These are phyloP conservation scores for Psilanteris sp. DNA, from an alignment of 1,140 invertebrate species.

Conservation along the genomic window DNA sequence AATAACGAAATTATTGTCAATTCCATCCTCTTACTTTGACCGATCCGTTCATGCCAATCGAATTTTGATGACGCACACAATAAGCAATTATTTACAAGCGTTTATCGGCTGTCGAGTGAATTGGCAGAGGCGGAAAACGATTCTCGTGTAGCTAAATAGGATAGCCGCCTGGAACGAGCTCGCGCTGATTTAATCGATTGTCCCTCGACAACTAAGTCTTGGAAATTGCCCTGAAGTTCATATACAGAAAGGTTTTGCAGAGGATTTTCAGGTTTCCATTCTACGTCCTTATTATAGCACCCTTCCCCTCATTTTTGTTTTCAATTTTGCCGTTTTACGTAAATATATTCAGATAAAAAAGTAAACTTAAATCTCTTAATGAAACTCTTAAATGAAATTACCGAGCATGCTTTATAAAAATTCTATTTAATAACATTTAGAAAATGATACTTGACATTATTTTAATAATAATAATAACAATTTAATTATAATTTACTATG, in stretches of 20 bases:
- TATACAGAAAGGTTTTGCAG: constrained; percentile 32
- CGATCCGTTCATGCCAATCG: constrained; percentile 8
- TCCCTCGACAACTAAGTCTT: constrained; percentile 59
- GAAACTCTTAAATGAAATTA: too few relatives aligned
- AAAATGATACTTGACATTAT: too few relatives aligned
- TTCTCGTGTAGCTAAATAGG: constrained; percentile 64
- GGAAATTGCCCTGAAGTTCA: constrained; percentile 58
- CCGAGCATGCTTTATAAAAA: too few relatives aligned
- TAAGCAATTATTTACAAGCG: constrained; percentile 64
- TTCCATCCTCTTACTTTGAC: constrained; percentile 27
- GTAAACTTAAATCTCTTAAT: too few relatives aligned
- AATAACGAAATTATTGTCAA: constrained; percentile 38
- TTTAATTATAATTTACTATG: too few relatives aligned
- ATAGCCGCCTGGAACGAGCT: constrained; percentile 59
- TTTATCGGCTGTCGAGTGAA: constrained; percentile 60
- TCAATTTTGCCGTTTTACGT: neutral
- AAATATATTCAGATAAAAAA: too few relatives aligned
- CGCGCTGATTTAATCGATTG: constrained; percentile 65
- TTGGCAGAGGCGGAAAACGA: constrained; percentile 63
- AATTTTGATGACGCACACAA: constrained; percentile 54
- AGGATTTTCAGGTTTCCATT: constrained; percentile 34
- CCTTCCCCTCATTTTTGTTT: too few relatives aligned
- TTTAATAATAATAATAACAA: too few relatives aligned
- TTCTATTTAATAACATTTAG: too few relatives aligned
- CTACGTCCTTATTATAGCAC: constrained; percentile 16